Evolutionary conservation across 2,113 vertebrate genomes (phyloP), one percentile per base, ranked within the genome.

Genomic region (Sorex araneus): DNA sequence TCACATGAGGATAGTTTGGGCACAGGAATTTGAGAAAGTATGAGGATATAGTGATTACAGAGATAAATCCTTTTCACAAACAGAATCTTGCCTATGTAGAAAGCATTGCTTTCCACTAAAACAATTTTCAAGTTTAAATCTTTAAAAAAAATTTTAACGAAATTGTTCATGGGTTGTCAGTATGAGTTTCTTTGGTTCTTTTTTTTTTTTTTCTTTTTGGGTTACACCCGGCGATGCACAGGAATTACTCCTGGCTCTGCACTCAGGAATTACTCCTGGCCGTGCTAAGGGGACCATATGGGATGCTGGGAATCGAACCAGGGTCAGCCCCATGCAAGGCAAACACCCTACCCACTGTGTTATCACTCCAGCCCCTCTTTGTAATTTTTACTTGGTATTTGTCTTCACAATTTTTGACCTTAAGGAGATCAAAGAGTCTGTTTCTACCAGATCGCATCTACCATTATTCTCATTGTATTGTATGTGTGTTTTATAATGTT

Each of bases 81-180:
- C 27, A 71, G 66, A 89, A 66, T 3, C 9, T 8, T 28, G 30
- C 8, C 27, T 25, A 4, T 19, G 32, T 63, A 36, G 57, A 76
- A 78, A 82, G 8, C 6, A 3, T 13, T 63, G 43, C 84, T 97
- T 82, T 36, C 43, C 63, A 74, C 28, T 86, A 21, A 60, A 60
- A 60, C 21, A 32, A 66, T 32, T 69, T 69, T 69, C 5, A n/a
- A 8, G 28, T 69, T 69, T 32, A 16, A 21, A 60, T 50, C 28
- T 75, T 92, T 74, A n/a, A 50, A 93, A 47, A 67, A 45, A 64
- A 63, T 84, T 64, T 64, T 40, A 40, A 23, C 67, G 79, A 93
- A 91, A 66, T 87, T 43, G 32, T 21, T 85, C 10, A 32, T 10
- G 34, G n/a, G 34, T 32, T 34, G 50, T 54, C 8, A 21, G 10